Percentiles rank a stretch among this genome's conserved stretches.
phyloP scores from a whole-genome alignment of 2,888 invertebrate species.

The Pediacus dermestoides region DNA sequence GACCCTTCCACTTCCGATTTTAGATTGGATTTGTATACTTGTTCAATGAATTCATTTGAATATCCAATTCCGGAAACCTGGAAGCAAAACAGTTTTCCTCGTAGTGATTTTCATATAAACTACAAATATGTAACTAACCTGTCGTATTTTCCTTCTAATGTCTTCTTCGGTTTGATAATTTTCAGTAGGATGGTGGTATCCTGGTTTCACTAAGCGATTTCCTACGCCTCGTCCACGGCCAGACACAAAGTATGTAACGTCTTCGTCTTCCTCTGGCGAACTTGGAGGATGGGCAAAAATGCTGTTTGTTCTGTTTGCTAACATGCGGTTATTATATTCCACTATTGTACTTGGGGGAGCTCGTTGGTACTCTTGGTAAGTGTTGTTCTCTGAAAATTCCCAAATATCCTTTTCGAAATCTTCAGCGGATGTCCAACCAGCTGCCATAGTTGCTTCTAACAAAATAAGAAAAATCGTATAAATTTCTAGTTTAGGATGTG shows the following conservation, averaged over 20 bases:
- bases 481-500: too few relatives aligned
- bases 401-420: conserved; percentile 16
- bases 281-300: conserved; percentile 15
- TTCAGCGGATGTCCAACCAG: conserved; percentile 8
- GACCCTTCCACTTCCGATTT: too few relatives aligned
- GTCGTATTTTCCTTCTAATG: conserved; percentile 12
- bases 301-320: conserved; percentile 12
- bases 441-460: too few relatives aligned
- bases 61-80: conserved; percentile 15
- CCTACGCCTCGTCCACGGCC: conserved; percentile 21
- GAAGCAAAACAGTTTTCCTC: background rate
- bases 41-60: conserved; percentile 14
- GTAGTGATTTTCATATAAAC: background rate
- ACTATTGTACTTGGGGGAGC: conserved; percentile 15
- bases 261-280: conserved; percentile 7
- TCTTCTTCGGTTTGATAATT: conserved; percentile 8
- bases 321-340: conserved; percentile 15
- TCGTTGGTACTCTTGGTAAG: background rate
- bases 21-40: conserved; percentile 29
- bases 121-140: conserved; percentile 10
- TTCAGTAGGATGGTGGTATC: too few relatives aligned
- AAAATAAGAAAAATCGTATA: too few relatives aligned
- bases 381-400: conserved; percentile 18
- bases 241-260: conserved; percentile 11
- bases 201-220: conserved; percentile 11